Percentiles rank a stretch among this genome's conserved stretches.
These are phyloP conservation scores for Micrastur ruficollis DNA, from an alignment of 2,797 vertebrate genomes.

Conservation along the genomic window DNA sequence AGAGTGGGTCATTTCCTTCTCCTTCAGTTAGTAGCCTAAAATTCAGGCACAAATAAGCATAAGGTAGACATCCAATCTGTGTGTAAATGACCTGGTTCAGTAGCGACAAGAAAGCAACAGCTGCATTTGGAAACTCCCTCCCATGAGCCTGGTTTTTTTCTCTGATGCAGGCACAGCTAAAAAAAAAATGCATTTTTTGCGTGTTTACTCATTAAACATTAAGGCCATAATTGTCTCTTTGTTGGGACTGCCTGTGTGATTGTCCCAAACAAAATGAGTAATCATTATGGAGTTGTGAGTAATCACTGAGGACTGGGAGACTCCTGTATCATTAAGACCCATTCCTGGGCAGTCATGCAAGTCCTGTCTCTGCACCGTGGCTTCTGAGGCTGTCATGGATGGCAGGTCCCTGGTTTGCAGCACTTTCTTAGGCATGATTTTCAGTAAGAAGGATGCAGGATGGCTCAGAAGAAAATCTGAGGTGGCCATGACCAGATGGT, in stretches of 20 bases:
- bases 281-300: neutral
- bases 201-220: neutral
- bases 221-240: neutral
- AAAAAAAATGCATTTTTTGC: too few species aligned
- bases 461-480: neutral
- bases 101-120: neutral
- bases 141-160: neutral
- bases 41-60: too few species aligned
- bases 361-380: rapidly evolving
- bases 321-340: neutral
- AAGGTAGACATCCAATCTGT: too few species aligned
- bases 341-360: neutral
- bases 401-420: neutral
- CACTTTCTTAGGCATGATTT: neutral
- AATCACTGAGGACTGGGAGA: too few species aligned
- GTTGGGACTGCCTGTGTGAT: neutral
- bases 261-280: neutral
- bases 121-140: neutral
- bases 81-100: too few species aligned
- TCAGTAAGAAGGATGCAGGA: neutral
- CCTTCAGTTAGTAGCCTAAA: too few species aligned
- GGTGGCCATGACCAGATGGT: neutral
- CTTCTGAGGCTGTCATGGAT: too few species aligned
- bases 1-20: too few species aligned
- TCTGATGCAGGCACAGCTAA: too few species aligned